Conservation (phyloP, 2,113 vertebrate species). For the Fregata magnificens region DNA sequence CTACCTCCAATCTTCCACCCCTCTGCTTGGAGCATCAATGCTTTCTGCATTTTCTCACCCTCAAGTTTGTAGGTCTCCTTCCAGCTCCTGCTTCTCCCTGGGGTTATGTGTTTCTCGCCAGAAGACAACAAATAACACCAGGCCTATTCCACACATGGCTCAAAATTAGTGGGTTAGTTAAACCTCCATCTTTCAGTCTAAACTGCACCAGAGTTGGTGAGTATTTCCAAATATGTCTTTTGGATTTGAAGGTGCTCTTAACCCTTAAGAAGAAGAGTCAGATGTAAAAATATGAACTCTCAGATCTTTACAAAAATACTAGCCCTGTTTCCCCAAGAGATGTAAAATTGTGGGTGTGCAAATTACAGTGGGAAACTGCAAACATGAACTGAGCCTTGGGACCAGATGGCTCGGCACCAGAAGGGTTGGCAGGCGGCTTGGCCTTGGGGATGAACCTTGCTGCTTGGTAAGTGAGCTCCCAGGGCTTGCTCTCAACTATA, state of each 20-base stretch:
- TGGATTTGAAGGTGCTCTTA: neutral
- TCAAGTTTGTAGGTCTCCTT: neutral
- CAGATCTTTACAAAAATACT: neutral
- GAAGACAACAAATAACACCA: neutral
- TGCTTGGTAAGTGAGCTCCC: neutral
- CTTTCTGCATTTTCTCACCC: neutral
- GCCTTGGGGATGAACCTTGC: neutral
- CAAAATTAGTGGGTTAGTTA: neutral
- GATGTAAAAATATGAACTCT: neutral
- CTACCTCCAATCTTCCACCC: neutral
- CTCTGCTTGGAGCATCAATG: neutral
- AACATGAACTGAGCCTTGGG: neutral
- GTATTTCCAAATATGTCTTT: neutral
- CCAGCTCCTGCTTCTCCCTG: neutral
- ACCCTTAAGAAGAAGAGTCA: neutral
- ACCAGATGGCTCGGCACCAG: neutral
- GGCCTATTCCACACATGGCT: neutral
- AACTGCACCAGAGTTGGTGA: neutral
- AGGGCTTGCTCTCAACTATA: neutral
- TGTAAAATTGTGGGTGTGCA: neutral
- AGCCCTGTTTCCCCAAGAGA: neutral
- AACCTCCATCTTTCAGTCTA: neutral
- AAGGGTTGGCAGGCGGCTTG: neutral
- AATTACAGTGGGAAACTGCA: constrained; percentile 12
- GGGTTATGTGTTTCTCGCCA: neutral